Evolutionary conservation across 2,113 vertebrate species (phyloP), one percentile per base, ranked within the genome.

Genomic region (Grammomys dolichurus): DNA sequence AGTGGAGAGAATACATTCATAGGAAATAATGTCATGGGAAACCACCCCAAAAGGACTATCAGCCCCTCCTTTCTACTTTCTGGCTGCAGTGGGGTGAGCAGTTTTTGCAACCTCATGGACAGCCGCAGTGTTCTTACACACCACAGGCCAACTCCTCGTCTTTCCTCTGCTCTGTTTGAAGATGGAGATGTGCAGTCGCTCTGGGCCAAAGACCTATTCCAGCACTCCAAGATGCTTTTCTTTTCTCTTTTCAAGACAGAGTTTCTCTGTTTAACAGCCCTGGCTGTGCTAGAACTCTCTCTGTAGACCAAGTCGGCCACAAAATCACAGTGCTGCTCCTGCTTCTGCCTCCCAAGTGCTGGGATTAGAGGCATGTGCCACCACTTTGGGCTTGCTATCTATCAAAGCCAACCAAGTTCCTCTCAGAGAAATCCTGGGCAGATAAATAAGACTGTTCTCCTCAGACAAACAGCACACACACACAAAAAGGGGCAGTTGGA

Each of bases 401-500:
- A n/a, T n/a, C n/a, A 69, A 69, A 40, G 11, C 24, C 56, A 20
- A 58, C 16, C 8, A 22, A 22, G 13, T 58, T 82, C 36, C 33
- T 82, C 58, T 60, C 56, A 26, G 16, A 84, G 80, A 60, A 26
- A 40, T 40, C 22, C 56, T 82, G 20, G 22, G 24, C 80, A 82
- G 80, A 28, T 40, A 82, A 43, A 60, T 5, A 60, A 43, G 22
- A 9, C 13, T 58, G 56, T 16, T 58, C 22, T 82, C 31, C 33
- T 54, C 33, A 56, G 69, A 17, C 4, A 56, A 56, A 81, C 36
- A 56, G 7, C 48, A 20, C 3, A 10, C 24, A 26, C 17, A 33
- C 46, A 46, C 46, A 12, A 80, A 78, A 33, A 11, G 17, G 7
- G 48, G 28, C 48, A 54, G 48, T 20, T 17, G 99, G 99, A 99